phyloP scores from a whole-genome alignment of 2,888 invertebrate genomes.

The Dichetophora obliterata region DNA sequence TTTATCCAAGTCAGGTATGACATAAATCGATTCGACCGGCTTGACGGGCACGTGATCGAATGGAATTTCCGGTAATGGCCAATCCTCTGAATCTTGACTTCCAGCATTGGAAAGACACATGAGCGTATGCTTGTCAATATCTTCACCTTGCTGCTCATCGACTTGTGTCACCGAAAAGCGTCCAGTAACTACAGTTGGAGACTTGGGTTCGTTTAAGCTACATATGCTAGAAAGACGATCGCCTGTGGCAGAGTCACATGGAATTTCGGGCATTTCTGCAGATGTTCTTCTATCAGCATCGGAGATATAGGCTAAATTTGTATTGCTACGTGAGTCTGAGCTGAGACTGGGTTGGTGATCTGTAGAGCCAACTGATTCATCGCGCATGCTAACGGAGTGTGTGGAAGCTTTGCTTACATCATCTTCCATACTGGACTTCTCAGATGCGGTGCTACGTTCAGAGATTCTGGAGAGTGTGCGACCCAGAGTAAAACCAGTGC shows the following conservation, averaged over 20 bases:
- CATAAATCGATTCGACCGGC: conserved; percentile 63
- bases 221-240: conserved; percentile 73
- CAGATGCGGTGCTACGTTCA: conserved; percentile 89
- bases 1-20: conserved; percentile 67
- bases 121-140: conserved; percentile 63
- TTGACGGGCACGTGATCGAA: conserved; percentile 68
- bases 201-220: conserved; percentile 71
- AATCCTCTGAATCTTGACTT: conserved; percentile 82
- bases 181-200: conserved; percentile 68
- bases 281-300: conserved; percentile 85
- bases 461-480: conserved; percentile 88
- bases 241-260: conserved; percentile 77
- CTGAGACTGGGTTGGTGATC: conserved; percentile 89
- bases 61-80: conserved; percentile 82
- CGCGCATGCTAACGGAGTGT: conserved; percentile 85
- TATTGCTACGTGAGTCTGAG: conserved; percentile 85
- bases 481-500: conserved; percentile 79
- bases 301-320: conserved; percentile 81
- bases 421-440: conserved; percentile 88
- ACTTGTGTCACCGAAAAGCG: conserved; percentile 69
- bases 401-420: conserved; percentile 89
- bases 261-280: conserved; percentile 87
- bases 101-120: conserved; percentile 72
- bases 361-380: conserved; percentile 85
- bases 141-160: conserved; percentile 62